phyloP scores from a whole-genome alignment of 2,888 invertebrate species.

The Kuschelorhynchus macadamiae region DNA sequence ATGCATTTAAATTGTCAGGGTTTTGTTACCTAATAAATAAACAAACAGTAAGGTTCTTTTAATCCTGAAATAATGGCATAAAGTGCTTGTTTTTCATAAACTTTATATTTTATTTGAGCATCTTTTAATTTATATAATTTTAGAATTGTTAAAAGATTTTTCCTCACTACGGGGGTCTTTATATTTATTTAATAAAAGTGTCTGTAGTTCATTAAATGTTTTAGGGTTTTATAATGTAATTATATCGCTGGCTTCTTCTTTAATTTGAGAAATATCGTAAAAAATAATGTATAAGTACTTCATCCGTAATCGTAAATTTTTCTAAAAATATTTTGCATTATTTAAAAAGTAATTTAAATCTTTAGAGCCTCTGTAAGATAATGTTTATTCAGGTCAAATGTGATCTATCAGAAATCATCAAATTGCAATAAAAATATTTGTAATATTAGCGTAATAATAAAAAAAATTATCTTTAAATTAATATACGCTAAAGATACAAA shows the following conservation, averaged over 20 bases:
- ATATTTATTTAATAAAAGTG: conserved; percentile 11
- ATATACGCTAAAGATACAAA: too few relatives aligned
- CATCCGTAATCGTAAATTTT: conserved; percentile 10
- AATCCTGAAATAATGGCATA: conserved; percentile 7
- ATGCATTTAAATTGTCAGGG: not conserved
- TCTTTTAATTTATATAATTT: conserved; percentile 26
- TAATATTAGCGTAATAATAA: not conserved
- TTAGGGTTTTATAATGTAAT: conserved; percentile 1
- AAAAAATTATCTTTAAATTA: not conserved
- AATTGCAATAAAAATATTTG: not conserved
- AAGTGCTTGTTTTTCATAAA: conserved; percentile 2
- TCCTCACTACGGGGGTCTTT: conserved; percentile 7
- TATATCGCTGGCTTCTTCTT: conserved; percentile 9
- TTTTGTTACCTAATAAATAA: conserved; percentile 7
- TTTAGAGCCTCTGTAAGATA: conserved; percentile 8
- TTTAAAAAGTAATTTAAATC: conserved; percentile 13
- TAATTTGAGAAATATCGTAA: conserved; percentile 13
- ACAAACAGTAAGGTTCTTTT: conserved; percentile 8
- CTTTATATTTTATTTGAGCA: not conserved
- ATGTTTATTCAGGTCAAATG: not conserved
- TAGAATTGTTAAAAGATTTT: conserved; percentile 4
- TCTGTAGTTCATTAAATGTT: conserved; percentile 3
- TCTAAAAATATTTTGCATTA: conserved; percentile 15
- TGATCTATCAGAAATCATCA: too few relatives aligned
- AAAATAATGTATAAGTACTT: conserved; percentile 1